phyloP scores from a whole-genome alignment of 2,888 invertebrate genomes.

The Neocrepidodera transversa region DNA sequence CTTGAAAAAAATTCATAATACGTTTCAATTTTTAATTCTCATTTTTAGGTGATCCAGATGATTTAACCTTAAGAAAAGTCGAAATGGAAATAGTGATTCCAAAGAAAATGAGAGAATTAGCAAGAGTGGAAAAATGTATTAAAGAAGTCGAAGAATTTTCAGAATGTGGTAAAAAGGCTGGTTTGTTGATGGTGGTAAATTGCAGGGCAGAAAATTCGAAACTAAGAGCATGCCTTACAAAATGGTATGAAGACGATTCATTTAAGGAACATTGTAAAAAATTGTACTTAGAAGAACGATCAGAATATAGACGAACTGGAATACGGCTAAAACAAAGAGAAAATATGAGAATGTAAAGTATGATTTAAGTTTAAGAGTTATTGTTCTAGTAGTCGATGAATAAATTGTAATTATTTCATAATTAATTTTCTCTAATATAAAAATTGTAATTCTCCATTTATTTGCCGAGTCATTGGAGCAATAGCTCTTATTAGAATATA shows the following conservation, averaged over 20 bases:
- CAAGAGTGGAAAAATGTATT: conserved; percentile 79
- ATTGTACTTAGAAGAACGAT: conserved; percentile 81
- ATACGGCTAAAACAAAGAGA: conserved; percentile 64
- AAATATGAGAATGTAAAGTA: not conserved
- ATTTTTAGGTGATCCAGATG: conserved; percentile 82
- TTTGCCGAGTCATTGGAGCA: too few species aligned
- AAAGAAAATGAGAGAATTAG: conserved; percentile 84
- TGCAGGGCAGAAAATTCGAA: conserved; percentile 76
- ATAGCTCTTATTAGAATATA: too few species aligned
- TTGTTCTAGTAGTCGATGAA: too few species aligned
- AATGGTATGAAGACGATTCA: conserved; percentile 80
- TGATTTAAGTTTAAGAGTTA: too few species aligned
- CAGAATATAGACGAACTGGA: conserved; percentile 84
- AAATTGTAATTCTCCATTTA: too few species aligned
- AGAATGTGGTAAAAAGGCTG: conserved; percentile 73
- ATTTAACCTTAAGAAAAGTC: conserved; percentile 81
- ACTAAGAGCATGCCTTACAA: conserved; percentile 73
- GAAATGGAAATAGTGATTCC: conserved; percentile 90
- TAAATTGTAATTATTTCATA: too few species aligned
- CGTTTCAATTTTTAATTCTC: conserved; percentile 5
- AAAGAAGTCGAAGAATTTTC: conserved; percentile 75
- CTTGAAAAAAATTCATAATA: too few species aligned
- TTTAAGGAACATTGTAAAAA: conserved; percentile 78
- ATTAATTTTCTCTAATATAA: too few species aligned
- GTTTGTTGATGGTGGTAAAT: conserved; percentile 73